phyloP scores from a whole-genome alignment of 2,113 vertebrate species.

The Mandrillus leucophaeus region DNA sequence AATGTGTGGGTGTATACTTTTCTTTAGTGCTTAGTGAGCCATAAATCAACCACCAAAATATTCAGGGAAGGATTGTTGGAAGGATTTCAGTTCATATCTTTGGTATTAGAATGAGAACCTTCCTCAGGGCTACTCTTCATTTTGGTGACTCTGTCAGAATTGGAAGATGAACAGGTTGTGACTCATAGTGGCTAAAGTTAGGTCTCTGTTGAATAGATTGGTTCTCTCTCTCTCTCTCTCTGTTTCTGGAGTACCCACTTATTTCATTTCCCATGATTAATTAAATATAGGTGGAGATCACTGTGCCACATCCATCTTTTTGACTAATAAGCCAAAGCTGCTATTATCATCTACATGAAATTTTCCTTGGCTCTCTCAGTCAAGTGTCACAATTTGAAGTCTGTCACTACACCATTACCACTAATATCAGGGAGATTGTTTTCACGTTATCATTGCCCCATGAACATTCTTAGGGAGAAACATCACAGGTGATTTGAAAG shows the following conservation, averaged over 20 bases:
- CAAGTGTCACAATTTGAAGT: not conserved
- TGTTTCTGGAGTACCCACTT: not conserved
- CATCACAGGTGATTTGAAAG: not conserved
- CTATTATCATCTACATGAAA: not conserved
- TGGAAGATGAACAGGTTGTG: not conserved
- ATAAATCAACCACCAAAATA: not conserved
- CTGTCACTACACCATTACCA: not conserved
- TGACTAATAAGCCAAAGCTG: not conserved
- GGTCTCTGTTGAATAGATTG: not conserved
- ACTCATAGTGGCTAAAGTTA: not conserved
- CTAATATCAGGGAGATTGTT: not conserved
- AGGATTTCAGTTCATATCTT: not conserved
- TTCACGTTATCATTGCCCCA: not conserved
- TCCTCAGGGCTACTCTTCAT: not conserved
- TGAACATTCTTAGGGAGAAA: not conserved
- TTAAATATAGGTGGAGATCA: not conserved
- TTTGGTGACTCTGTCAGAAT: not conserved
- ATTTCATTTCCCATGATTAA: not conserved
- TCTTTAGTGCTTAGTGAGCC: not conserved
- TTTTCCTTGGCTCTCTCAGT: not conserved
- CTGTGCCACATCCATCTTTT: not conserved
- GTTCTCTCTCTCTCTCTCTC: not conserved
- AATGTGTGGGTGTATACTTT: not conserved
- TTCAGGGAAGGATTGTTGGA: not conserved
- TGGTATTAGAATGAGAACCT: not conserved